phyloP scores from a whole-genome alignment of 2,113 vertebrate genomes.

The Psephotus haematonotus region DNA sequence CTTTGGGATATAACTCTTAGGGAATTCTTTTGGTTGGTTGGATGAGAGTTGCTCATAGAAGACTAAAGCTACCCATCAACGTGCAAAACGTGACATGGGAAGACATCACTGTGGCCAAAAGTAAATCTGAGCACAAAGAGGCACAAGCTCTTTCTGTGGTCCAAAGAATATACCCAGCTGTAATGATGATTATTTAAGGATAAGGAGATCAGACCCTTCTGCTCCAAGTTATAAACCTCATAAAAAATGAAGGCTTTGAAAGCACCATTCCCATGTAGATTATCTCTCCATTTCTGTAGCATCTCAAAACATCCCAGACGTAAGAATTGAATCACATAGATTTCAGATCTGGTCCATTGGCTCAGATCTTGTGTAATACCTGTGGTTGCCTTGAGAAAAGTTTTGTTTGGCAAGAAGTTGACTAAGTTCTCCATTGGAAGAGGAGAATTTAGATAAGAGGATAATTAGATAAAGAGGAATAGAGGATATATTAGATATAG shows the following conservation, averaged over 20 bases:
- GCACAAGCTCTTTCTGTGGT: background rate
- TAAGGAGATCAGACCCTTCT: background rate
- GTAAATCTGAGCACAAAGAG: background rate
- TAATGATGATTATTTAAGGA: background rate
- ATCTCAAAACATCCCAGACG: fast-evolving
- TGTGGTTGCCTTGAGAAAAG: background rate
- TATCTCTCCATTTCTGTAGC: background rate
- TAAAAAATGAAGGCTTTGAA: background rate
- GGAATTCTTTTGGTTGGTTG: background rate
- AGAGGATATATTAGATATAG: background rate
- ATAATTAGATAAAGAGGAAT: background rate
- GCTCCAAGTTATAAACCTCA: background rate
- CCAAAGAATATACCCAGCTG: background rate
- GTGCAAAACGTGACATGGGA: background rate
- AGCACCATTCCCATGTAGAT: background rate
- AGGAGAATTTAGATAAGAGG: background rate
- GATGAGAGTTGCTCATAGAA: background rate
- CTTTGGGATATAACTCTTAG: background rate
- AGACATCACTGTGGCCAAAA: background rate
- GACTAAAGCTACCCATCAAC: background rate
- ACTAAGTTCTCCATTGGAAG: background rate
- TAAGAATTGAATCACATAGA: background rate
- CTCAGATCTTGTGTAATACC: background rate
- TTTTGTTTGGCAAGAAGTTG: background rate
- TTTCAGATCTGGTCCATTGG: background rate